Evolutionary conservation across 2,113 vertebrate genomes (phyloP).

Genomic region (Chunga burmeisteri): DNA sequence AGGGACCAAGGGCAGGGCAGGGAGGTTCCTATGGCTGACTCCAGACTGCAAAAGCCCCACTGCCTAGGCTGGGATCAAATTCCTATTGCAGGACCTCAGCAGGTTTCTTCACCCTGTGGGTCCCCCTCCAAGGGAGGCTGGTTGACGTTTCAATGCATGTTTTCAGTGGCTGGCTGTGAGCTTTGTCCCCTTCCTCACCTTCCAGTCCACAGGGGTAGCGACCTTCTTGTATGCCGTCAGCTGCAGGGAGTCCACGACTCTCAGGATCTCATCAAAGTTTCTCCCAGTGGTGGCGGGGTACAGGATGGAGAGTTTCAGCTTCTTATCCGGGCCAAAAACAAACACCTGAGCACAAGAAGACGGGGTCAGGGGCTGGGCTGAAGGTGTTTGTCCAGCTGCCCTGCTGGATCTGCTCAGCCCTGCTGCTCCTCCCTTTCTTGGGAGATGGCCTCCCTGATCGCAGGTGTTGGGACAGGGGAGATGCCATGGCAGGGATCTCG

Average conservation of each 20-base stretch:
- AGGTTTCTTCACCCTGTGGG: not conserved
- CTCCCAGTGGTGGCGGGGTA: conserved; percentile 97
- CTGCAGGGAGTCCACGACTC: conserved; percentile 93
- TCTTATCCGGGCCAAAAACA: conserved; percentile 94
- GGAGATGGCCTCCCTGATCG: not conserved
- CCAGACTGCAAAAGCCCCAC: not conserved
- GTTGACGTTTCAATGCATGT: not conserved
- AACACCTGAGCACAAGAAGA: conserved; percentile 82
- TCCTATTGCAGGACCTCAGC: not conserved
- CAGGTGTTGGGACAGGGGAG: not conserved
- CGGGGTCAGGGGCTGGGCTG: not conserved
- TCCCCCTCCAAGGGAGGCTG: not conserved
- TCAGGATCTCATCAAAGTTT: conserved; percentile 93
- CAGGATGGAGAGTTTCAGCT: conserved; percentile 94
- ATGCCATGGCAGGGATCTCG: not conserved
- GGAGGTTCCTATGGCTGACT: not conserved
- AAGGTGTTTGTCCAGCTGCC: not conserved
- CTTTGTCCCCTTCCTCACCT: conserved; percentile 77
- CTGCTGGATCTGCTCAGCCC: not conserved
- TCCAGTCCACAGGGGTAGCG: conserved; percentile 96
- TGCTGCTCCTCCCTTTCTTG: not conserved
- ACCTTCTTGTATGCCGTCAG: conserved; percentile 90
- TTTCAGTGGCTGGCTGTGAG: not conserved
- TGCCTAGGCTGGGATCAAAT: not conserved
- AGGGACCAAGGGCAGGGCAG: not conserved